Conservation (phyloP, 1,140 invertebrate genomes). For the Aplysia californica region DNA sequence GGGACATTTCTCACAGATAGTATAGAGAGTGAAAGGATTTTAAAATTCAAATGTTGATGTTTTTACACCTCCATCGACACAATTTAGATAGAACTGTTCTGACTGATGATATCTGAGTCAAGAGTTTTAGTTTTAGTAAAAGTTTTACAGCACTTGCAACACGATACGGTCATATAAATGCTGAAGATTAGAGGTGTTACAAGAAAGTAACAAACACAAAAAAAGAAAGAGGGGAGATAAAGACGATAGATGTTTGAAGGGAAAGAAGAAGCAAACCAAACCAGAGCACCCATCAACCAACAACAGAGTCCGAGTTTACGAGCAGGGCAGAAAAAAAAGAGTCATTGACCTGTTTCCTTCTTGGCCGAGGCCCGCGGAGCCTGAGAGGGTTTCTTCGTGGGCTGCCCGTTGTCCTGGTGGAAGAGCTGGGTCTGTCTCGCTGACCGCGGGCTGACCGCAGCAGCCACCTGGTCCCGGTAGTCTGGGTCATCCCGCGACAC, state of each 20-base stretch:
- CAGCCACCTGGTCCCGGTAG: conserved; percentile 4
- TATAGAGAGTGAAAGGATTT: no score
- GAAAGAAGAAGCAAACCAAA: not conserved
- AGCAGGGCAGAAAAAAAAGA: not conserved
- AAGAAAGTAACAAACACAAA: no score
- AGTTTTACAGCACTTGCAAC: no score
- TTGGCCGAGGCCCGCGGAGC: not conserved
- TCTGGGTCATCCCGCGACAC: not conserved
- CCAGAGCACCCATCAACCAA: not conserved
- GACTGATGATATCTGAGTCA: no score
- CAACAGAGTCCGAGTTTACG: not conserved
- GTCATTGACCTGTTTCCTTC: not conserved
- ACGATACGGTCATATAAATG: no score
- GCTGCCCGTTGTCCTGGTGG: not conserved
- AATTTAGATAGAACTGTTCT: not conserved
- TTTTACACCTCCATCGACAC: no score
- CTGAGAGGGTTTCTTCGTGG: not conserved
- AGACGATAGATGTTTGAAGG: no score
- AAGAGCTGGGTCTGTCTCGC: conserved; percentile 2
- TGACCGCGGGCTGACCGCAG: not conserved
- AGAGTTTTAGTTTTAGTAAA: no score
- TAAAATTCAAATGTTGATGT: no score
- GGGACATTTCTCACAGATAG: no score
- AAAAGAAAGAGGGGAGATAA: no score
- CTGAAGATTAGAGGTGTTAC: no score